Conservation (phyloP, 2,888 invertebrate genomes). For the Ormyrus nitidulus region DNA sequence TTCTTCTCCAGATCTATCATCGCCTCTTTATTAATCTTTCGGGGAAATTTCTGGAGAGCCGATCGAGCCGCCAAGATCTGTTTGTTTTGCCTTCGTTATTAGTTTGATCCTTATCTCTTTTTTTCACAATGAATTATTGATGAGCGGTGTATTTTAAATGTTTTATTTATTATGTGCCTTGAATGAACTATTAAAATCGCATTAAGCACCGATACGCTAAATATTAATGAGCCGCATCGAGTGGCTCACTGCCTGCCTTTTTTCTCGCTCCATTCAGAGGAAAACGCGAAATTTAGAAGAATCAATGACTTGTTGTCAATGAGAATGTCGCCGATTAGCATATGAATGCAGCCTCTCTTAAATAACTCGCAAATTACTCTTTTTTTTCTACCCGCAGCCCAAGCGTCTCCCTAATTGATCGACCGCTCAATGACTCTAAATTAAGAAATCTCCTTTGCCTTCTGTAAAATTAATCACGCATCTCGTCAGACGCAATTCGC, state of each 20-base stretch:
- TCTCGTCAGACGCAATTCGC: too few relatives aligned
- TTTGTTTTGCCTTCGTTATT: conserved; percentile 33
- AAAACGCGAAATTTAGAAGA: conserved; percentile 9
- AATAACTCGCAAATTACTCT: not conserved
- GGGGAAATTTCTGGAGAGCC: not conserved
- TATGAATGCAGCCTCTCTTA: not conserved
- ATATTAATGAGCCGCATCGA: conserved; percentile 18
- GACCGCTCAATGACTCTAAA: too few relatives aligned
- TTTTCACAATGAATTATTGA: conserved; percentile 44
- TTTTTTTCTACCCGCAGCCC: not conserved
- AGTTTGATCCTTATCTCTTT: conserved; percentile 35
- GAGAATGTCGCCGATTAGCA: not conserved
- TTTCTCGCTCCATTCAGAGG: not conserved
- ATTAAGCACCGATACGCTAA: conserved; percentile 1
- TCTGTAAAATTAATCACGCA: too few relatives aligned
- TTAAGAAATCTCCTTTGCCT: too few relatives aligned
- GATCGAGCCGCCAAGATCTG: conserved; percentile 8
- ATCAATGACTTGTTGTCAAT: not conserved
- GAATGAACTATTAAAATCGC: conserved; percentile 45
- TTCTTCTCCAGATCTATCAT: conserved; percentile 28
- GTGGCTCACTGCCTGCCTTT: not conserved
- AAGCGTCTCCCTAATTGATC: too few relatives aligned
- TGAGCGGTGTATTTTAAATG: conserved; percentile 28
- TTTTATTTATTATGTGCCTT: conserved; percentile 31
- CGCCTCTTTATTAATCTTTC: conserved; percentile 37